phyloP scores from a whole-genome alignment of 2,888 invertebrate species.

The Leptinotarsa rubiginosa region DNA sequence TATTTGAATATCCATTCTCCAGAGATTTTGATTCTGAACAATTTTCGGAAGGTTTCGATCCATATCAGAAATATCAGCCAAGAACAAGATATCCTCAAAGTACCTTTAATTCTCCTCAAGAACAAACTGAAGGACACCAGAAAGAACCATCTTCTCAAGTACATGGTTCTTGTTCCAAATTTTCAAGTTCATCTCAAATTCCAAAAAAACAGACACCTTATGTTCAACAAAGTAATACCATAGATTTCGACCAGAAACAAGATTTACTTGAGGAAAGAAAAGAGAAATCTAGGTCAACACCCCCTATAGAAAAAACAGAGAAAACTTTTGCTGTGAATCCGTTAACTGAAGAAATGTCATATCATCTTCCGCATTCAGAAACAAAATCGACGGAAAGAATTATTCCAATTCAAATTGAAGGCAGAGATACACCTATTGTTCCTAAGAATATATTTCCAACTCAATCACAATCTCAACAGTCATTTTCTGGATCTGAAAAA shows the following conservation, averaged over 20 bases:
- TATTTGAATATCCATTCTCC: constrained; percentile 61
- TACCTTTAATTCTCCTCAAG: constrained; percentile 7
- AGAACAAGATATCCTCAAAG: constrained; percentile 9
- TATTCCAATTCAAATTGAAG: constrained; percentile 91
- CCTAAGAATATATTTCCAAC: constrained; percentile 68
- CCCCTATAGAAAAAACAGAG: constrained; percentile 73
- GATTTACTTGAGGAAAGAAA: constrained; percentile 72
- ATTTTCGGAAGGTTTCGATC: constrained; percentile 13
- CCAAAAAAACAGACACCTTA: constrained; percentile 37
- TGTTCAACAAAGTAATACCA: constrained; percentile 75
- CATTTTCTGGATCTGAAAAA: constrained; percentile 52
- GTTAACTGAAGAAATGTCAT: constrained; percentile 28
- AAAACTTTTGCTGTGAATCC: neutral
- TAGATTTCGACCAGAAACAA: constrained; percentile 80
- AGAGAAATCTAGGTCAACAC: constrained; percentile 84
- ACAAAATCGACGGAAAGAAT: constrained; percentile 70
- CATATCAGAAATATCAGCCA: constrained; percentile 22
- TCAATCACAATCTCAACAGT: constrained; percentile 52
- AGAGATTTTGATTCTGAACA: constrained; percentile 50
- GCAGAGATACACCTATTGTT: constrained; percentile 82
- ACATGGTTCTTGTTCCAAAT: constrained; percentile 43
- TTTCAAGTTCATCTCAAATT: constrained; percentile 52
- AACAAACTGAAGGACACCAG: constrained; percentile 20
- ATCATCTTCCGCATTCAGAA: constrained; percentile 23
- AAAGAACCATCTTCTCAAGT: constrained; percentile 34